Conservation (phyloP, 2,888 invertebrate species). For the Altica lythri region DNA sequence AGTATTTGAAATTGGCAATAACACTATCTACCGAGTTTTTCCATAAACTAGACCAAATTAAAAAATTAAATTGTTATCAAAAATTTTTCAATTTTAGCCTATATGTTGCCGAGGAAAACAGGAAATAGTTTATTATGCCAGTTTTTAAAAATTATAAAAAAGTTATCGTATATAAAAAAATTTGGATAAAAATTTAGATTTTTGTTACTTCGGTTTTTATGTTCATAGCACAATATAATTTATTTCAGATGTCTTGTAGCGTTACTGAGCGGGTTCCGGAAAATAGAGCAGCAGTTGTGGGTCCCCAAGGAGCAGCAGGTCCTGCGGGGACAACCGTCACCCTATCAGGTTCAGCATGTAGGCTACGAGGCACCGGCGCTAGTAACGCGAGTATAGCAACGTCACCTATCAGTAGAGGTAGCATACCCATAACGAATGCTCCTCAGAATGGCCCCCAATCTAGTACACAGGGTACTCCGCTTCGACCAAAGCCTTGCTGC, state of each 20-base stretch:
- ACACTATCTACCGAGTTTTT: no score
- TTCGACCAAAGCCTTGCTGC: conserved; percentile 65
- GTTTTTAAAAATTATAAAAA: no score
- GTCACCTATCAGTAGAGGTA: conserved; percentile 53
- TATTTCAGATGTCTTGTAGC: conserved; percentile 63
- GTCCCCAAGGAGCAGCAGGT: conserved; percentile 40
- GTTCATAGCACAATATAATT: neutral
- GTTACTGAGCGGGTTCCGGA: conserved; percentile 60
- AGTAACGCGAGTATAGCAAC: conserved; percentile 46
- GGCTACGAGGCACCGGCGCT: conserved; percentile 55
- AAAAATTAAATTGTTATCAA: no score
- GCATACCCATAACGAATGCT: conserved; percentile 46
- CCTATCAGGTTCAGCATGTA: conserved; percentile 46
- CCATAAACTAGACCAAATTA: no score
- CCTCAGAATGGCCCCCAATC: conserved; percentile 50
- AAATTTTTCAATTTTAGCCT: no score
- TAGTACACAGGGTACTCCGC: conserved; percentile 53
- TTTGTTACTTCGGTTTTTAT: no score
- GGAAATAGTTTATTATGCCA: no score
- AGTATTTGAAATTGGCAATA: no score
- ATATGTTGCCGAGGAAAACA: no score
- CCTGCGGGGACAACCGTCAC: conserved; percentile 49
- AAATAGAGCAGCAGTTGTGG: conserved; percentile 55
- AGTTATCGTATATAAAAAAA: no score
- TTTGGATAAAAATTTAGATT: no score